These are phyloP conservation scores for Halcyon smyrnensis DNA, from an alignment of 2,797 vertebrate species.

Conservation along the genomic window DNA sequence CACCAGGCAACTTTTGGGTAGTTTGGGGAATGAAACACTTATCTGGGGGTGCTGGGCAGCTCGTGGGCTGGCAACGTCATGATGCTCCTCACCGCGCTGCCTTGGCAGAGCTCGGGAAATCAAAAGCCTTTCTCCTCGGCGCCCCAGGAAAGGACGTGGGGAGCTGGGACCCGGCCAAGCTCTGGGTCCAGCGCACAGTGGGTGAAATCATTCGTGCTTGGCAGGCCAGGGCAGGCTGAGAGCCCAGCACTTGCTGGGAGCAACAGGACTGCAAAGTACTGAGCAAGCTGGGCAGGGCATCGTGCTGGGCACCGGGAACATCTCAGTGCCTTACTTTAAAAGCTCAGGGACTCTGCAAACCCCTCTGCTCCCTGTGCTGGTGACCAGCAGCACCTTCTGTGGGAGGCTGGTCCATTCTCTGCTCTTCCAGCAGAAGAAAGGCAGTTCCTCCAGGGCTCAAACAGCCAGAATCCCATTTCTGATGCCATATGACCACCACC, in stretches of 20 bases:
- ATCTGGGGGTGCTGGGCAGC: neutral
- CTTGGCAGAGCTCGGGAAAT: neutral
- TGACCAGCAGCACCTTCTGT: neutral
- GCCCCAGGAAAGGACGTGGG: accelerated
- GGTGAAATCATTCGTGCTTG: accelerated
- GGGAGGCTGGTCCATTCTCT: neutral
- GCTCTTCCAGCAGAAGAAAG: neutral
- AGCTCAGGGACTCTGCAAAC: neutral
- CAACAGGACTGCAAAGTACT: accelerated
- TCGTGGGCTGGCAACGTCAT: neutral
- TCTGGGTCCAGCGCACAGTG: accelerated
- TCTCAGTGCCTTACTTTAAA: neutral
- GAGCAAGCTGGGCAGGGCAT: neutral
- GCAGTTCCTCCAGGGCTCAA: neutral
- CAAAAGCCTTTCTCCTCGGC: neutral
- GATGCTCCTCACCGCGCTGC: accelerated
- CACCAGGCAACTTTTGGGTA: neutral
- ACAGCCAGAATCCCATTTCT: neutral
- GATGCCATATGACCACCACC: neutral
- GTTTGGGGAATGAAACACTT: neutral
- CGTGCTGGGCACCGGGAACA: neutral
- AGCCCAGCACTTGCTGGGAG: accelerated
- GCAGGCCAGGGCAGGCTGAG: neutral
- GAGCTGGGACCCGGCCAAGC: neutral
- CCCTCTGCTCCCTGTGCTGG: accelerated